Evolutionary conservation across 2,797 vertebrate species (phyloP), one percentile per base, ranked within the genome.

Genomic region (Pygocentrus nattereri): DNA sequence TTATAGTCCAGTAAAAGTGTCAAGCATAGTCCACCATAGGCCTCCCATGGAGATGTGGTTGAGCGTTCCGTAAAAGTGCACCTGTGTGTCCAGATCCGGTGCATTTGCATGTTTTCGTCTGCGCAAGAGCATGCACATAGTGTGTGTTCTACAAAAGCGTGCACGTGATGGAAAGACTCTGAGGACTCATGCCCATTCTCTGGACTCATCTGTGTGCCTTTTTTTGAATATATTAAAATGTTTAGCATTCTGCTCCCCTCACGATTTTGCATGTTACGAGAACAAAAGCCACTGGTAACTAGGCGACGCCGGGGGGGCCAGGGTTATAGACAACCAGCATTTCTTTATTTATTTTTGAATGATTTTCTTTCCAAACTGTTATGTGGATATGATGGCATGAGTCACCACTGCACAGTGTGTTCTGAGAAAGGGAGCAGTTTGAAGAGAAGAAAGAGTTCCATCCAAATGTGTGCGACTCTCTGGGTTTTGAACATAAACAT

Each of bases 221-320:
- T 27, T 69, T 93, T 92, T 93, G 88, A 91, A 92, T 93, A 85
- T 84, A 94, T 92, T 92, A 87, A 92, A 93, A 92, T 84, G 50
- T 62, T 79, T 71, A 64, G 82, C 70, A 83, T 88, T 80, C 80
- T 75, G 84, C 44, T 85, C 49, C 84, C 44, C 82, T 76, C 68
- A 73, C 70, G 86, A 25, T 61, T 92, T 92, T 92, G 89, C 89
- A 90, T 91, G 78, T 59, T 76, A 74, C 72, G 68, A 70, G 47
- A 72, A 86, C 65, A 79, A 50, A 72, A 79, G 80, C 30, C 72
- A 5, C 21, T 72, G 34, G 78, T 85, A 65, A 78, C 76, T 56
- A 80, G 74, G 86, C 70, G 12, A 82, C 85, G 56, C 10, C 8
- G 62, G 18, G 52, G 31, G 75, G 50, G 34, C n/a, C n/a, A n/a